Conservation (phyloP, 2,797 vertebrate species). For the Sebastes vulpes region DNA sequence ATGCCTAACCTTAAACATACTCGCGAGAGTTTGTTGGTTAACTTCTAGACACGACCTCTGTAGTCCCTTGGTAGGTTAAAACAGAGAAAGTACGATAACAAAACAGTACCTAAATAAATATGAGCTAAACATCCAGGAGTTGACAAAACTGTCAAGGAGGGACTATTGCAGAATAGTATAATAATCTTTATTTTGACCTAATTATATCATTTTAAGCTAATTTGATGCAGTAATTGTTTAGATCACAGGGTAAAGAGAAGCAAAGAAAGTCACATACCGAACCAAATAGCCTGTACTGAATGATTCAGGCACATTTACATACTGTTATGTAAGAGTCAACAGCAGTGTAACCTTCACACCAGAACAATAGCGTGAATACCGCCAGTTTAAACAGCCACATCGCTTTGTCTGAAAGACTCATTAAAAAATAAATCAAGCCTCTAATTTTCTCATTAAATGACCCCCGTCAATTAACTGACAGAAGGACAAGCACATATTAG, state of each 20-base stretch:
- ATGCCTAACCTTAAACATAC: background rate
- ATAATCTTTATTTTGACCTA: no score
- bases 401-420: background rate
- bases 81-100: background rate
- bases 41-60: no score
- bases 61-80: no score
- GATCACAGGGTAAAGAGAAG: no score
- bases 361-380: background rate
- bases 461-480: background rate
- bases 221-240: no score
- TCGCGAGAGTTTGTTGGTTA: no score
- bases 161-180: no score
- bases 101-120: background rate
- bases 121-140: background rate
- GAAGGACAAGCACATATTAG: background rate
- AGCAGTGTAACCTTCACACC: background rate
- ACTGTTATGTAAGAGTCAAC: background rate
- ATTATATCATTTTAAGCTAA: no score
- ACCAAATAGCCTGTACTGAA: background rate
- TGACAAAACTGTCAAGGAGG: no score
- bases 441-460: conserved; percentile 1
- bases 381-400: background rate
- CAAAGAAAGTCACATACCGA: background rate
- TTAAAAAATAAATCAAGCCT: background rate
- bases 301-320: background rate